Base-by-base conservation (phyloP, 1,140 invertebrate genomes). In the Ruditapes philippinarum region DNA sequence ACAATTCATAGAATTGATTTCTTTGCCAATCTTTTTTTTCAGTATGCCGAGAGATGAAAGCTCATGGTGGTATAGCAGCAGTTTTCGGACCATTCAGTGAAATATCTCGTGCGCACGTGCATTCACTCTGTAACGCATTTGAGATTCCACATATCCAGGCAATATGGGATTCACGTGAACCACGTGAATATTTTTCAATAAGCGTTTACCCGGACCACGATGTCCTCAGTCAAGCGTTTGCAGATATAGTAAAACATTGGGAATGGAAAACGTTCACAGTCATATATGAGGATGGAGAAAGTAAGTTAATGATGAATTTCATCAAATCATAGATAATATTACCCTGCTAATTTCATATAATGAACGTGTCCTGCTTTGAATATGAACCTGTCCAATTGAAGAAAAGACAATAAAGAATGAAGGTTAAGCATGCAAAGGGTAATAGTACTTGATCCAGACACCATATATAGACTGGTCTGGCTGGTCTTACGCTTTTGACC, bases 181-280 rank as follows among this genome's bases (percentile, higher is more conserved):
- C 88, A 19, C 87, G 90, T 19, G 94, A 94, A 79, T 98, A 98
- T 93, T 99, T 98, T 95, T 97, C 98, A 36, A 98, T 99, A 92
- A 99, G 99, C 96, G 97, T 99, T 28, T 98, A 98, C 96, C 98
- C 98, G 0, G 98, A 99, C 96, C 98, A 98, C 7, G 97, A 97
- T 70, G 97, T 98, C 25, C 96, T 99, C n/a, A 98, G 98, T 84
- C 97, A 98, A 96, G 98, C 98, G 17, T 99, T 98, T 95, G 97
- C 98, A 57, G 98, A 99, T 96, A 96, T 99, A 83, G 97, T 99
- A 38, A 97, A 97, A 95, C 97, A 97, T 51, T 98, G 98, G 97
- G 97, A 97, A 36, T 99, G 98, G 98, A 98, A 98, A 95, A 97
- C 97, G 31, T 99, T 99, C 94, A 98, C 98, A n/a, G 98, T 99